These are phyloP conservation scores for Turritopsis rubra DNA, from an alignment of 30 jellyfish, hydroid and myxozoan species.

Conservation along the genomic window DNA sequence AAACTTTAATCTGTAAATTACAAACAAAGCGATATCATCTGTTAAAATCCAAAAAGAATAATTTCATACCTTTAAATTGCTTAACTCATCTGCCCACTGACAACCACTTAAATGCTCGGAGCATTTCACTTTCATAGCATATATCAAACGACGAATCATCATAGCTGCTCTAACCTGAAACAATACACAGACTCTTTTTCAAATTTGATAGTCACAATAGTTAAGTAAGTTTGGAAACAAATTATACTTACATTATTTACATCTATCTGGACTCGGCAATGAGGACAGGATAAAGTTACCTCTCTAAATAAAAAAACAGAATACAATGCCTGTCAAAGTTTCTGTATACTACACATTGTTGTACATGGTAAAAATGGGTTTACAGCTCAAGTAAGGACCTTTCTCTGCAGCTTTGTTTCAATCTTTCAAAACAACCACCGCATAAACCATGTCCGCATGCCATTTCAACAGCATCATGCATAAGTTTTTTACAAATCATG, in stretches of 20 bases:
- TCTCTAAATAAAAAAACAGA: not conserved
- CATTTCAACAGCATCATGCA: not conserved
- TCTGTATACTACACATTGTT: not conserved
- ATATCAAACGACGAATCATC: conserved; percentile 1
- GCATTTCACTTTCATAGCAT: not conserved
- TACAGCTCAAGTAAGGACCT: not conserved
- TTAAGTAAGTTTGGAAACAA: too few species aligned
- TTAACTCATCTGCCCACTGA: conserved; percentile 1
- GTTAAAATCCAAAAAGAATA: not conserved
- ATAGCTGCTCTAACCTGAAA: not conserved
- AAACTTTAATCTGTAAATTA: too few species aligned
- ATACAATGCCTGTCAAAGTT: too few species aligned
- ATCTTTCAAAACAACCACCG: not conserved
- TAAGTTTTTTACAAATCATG: not conserved
- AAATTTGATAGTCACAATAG: too few species aligned
- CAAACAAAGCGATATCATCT: too few species aligned
- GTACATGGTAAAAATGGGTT: not conserved
- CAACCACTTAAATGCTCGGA: not conserved
- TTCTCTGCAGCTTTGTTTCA: not conserved
- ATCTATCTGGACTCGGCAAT: not conserved
- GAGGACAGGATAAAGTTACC: not conserved
- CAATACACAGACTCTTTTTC: too few species aligned
- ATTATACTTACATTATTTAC: not conserved
- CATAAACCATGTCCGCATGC: conserved; percentile 9
- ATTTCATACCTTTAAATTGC: not conserved